These are phyloP conservation scores for Eupithecia pulchellata DNA, from an alignment of 2,888 invertebrate species.

Conservation along the genomic window DNA sequence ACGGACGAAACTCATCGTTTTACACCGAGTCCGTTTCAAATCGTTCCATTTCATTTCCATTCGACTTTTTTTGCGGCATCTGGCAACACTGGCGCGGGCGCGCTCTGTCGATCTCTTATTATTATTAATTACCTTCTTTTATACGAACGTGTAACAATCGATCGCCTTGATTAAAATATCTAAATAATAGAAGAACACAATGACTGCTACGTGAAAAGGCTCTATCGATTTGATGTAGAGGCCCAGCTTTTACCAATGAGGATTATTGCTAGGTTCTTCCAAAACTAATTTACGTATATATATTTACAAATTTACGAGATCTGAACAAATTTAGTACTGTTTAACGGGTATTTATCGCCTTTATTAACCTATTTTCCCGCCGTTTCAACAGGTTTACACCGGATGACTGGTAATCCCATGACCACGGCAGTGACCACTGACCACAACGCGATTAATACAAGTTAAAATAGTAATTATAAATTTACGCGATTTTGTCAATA, in stretches of 20 bases:
- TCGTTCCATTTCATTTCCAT: slow-evolving; percentile 79
- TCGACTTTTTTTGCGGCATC: slow-evolving; percentile 79
- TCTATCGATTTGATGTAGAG: slow-evolving; percentile 31
- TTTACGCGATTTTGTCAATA: neutral
- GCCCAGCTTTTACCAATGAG: neutral
- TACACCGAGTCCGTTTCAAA: slow-evolving; percentile 78
- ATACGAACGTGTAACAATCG: slow-evolving; percentile 76
- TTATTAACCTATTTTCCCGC: no score
- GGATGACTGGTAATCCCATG: no score
- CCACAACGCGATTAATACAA: no score
- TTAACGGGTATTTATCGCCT: no score
- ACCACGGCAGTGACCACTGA: no score
- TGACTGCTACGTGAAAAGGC: slow-evolving; percentile 61
- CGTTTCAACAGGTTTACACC: no score
- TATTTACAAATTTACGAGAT: no score
- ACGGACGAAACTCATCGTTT: slow-evolving; percentile 70
- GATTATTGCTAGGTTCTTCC: neutral
- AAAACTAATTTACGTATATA: neutral
- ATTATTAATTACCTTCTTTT: slow-evolving; percentile 84
- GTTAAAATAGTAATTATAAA: no score
- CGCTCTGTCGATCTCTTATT: slow-evolving; percentile 71
- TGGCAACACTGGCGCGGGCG: slow-evolving; percentile 64
- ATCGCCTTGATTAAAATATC: slow-evolving; percentile 84
- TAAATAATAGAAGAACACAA: slow-evolving; percentile 76
- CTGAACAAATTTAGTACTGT: no score